Percentiles rank a stretch among this genome's conserved stretches.
Evolutionary conservation across 2,113 vertebrate species (phyloP).

Genomic region (Ageneiosus marmoratus): DNA sequence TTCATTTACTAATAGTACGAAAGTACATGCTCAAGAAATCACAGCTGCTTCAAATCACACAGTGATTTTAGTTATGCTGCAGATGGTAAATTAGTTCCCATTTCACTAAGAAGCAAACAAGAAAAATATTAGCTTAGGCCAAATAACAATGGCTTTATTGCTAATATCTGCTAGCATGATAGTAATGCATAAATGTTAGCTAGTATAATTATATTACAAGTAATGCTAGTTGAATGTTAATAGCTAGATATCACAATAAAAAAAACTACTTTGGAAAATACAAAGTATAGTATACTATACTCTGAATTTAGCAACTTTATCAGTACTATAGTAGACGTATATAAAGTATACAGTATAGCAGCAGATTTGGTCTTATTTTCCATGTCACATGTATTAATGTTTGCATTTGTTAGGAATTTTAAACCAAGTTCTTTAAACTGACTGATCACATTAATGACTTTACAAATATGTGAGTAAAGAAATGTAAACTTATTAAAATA

Average conservation of each 20-base stretch:
- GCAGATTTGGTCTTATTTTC: not conserved
- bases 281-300: not conserved
- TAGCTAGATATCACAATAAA: too few species aligned
- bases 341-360: not conserved
- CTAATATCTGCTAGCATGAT: not conserved
- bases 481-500: not conserved
- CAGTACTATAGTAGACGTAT: too few species aligned
- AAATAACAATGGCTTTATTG: not conserved
- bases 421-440: not conserved
- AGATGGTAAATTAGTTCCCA: not conserved
- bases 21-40: not conserved
- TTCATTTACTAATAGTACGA: not conserved
- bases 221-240: not conserved
- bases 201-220: not conserved
- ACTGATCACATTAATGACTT: not conserved
- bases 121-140: not conserved
- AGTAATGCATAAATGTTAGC: not conserved
- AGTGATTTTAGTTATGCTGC: not conserved
- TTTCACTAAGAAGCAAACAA: not conserved
- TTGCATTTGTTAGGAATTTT: not conserved
- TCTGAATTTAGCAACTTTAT: too few species aligned
- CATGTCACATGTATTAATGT: not conserved
- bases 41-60: not conserved
- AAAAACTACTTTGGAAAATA: not conserved
- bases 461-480: not conserved